A percentile compares a stretch with the other conserved stretches of the same genome.
phyloP scores from a whole-genome alignment of 2,888 invertebrate genomes.

The Callyntrura sp. region DNA sequence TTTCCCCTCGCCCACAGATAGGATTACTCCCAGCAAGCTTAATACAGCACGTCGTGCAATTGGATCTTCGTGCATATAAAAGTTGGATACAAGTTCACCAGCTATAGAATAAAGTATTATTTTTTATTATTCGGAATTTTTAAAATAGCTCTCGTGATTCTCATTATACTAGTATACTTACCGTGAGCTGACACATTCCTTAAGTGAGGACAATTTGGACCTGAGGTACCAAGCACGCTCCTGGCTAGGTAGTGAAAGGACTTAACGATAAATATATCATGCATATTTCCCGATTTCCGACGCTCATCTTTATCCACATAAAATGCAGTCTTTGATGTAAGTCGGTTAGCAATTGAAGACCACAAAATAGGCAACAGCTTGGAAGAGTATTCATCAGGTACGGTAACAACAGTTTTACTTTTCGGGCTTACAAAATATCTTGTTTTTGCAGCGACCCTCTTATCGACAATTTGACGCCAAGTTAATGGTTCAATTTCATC shows the following conservation, averaged over 20 bases:
- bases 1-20: conserved; percentile 80
- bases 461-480: conserved; percentile 82
- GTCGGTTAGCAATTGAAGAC: conserved; percentile 81
- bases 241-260: conserved; percentile 79
- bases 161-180: too few relatives aligned
- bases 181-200: conserved; percentile 80
- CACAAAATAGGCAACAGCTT: conserved; percentile 80
- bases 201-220: conserved; percentile 80
- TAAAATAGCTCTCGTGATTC: too few relatives aligned
- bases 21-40: conserved; percentile 74
- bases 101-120: conserved; percentile 68
- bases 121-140: too few relatives aligned
- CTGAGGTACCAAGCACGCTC: conserved; percentile 78
- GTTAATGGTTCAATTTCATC: conserved; percentile 61
- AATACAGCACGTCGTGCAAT: conserved; percentile 80
- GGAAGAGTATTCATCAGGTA: conserved; percentile 80
- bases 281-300: conserved; percentile 52
- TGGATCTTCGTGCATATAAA: conserved; percentile 75
- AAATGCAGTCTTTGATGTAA: conserved; percentile 54
- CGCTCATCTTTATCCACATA: conserved; percentile 65
- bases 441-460: conserved; percentile 81
- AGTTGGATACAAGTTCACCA: conserved; percentile 78
- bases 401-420: conserved; percentile 54
- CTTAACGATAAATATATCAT: conserved; percentile 77
- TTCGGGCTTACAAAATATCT: conserved; percentile 78